phyloP scores from a whole-genome alignment of 2,888 invertebrate species.

The Andricus quercusramuli region DNA sequence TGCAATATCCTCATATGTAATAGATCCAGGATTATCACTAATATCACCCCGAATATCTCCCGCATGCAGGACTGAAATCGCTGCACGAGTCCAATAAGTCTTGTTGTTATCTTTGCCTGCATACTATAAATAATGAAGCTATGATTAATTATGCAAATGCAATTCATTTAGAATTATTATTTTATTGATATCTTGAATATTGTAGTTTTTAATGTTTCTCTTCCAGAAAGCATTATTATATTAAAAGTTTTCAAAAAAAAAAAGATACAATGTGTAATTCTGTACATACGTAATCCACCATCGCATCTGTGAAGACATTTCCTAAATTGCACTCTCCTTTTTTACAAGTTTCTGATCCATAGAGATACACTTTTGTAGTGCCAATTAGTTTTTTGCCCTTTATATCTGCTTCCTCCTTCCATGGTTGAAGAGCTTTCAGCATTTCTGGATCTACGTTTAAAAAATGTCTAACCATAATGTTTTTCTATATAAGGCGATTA shows the following conservation, averaged over 20 bases:
- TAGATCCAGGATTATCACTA: constrained; percentile 79
- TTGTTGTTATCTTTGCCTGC: constrained; percentile 78
- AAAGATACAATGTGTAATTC: no score
- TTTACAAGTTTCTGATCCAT: constrained; percentile 79
- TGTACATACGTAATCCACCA: constrained; percentile 81
- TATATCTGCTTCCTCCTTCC: constrained; percentile 81
- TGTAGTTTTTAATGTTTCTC: no score
- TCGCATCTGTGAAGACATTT: constrained; percentile 86
- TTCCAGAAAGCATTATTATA: no score
- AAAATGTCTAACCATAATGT: neutral
- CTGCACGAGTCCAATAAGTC: constrained; percentile 83
- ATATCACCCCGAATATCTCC: constrained; percentile 88
- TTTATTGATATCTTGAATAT: no score
- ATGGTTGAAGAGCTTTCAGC: constrained; percentile 81
- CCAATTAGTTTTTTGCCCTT: constrained; percentile 82
- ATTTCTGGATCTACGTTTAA: constrained; percentile 81
- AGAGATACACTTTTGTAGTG: constrained; percentile 81
- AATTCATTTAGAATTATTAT: no score
- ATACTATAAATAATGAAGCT: constrained; percentile 74
- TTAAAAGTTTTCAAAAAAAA: no score
- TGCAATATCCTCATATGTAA: constrained; percentile 86
- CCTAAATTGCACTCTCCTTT: constrained; percentile 87
- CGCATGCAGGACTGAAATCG: constrained; percentile 84
- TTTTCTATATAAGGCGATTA: no score
- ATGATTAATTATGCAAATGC: no score